phyloP scores from a whole-genome alignment of 2,113 vertebrate genomes.

The Numida meleagris region DNA sequence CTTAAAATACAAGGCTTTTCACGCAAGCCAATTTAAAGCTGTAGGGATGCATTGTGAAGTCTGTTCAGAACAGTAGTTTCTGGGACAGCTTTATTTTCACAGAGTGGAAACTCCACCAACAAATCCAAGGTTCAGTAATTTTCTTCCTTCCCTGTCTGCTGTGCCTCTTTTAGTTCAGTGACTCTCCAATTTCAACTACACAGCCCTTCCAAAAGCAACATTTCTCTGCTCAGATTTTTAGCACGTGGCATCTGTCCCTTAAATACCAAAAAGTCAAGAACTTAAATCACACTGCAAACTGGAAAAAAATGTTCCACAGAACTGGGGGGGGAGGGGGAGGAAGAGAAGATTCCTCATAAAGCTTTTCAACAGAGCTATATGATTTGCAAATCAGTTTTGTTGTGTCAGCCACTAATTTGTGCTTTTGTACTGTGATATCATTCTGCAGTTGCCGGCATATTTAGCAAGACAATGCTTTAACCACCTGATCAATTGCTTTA shows the following conservation, averaged over 20 bases:
- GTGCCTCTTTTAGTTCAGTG: not conserved
- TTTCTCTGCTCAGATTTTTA: not conserved
- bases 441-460: not conserved
- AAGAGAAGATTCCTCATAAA: not conserved
- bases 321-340: fast-evolving
- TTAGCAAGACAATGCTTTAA: not conserved
- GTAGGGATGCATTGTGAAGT: not conserved
- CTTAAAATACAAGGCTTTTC: conserved; percentile 9
- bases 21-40: conserved; percentile 4
- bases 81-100: conserved; percentile 18
- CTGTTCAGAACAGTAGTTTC: conserved; percentile 43
- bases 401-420: not conserved
- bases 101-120: conserved; percentile 15
- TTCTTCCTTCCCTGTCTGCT: not conserved
- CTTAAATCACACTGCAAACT: not conserved
- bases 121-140: conserved; percentile 25
- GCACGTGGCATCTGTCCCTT: not conserved
- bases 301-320: conserved; percentile 4
- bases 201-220: conserved; percentile 35
- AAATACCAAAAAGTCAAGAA: conserved; percentile 7
- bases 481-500: not conserved
- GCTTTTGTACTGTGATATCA: not conserved
- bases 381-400: conserved; percentile 16
- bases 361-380: not conserved
- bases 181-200: conserved; percentile 23